Conservation (phyloP, 2,888 invertebrate genomes). For the Dolichomitus sp. region DNA sequence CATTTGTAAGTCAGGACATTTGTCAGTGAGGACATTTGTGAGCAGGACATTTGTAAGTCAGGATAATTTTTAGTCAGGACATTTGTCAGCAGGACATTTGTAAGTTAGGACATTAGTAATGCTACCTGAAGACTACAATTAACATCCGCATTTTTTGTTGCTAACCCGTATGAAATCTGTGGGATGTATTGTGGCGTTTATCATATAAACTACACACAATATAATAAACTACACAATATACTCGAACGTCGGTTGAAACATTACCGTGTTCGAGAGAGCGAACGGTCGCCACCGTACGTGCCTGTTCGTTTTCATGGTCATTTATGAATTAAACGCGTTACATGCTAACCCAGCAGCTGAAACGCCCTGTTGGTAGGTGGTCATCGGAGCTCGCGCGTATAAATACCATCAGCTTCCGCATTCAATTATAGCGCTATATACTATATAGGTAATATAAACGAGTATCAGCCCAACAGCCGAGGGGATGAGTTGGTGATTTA, state of each 20-base stretch:
- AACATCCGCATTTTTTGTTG: slow-evolving; percentile 33
- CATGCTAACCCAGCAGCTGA: slow-evolving; percentile 26
- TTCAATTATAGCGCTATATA: slow-evolving; percentile 64
- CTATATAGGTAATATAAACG: slow-evolving; percentile 18
- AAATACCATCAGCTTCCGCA: slow-evolving; percentile 62
- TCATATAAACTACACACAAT: slow-evolving; percentile 34
- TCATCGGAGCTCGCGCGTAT: slow-evolving; percentile 32
- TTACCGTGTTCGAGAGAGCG: slow-evolving; percentile 59
- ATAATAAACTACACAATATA: slow-evolving; percentile 23
- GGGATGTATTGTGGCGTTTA: slow-evolving; percentile 69
- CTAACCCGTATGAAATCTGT: slow-evolving; percentile 71
- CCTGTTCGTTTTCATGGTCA: slow-evolving; percentile 62
- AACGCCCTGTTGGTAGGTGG: slow-evolving; percentile 12
- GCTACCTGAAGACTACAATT: too few relatives aligned
- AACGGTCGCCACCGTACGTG: slow-evolving; percentile 14
- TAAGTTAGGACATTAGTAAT: too few relatives aligned
- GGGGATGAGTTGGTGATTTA: slow-evolving; percentile 40
- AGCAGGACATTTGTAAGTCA: too few relatives aligned
- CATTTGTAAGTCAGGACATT: too few relatives aligned
- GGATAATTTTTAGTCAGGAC: too few relatives aligned
- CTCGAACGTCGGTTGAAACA: slow-evolving; percentile 17
- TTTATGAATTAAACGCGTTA: slow-evolving; percentile 66
- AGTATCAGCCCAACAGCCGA: slow-evolving; percentile 41
- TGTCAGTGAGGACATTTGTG: too few relatives aligned
- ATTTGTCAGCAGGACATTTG: too few relatives aligned